These are phyloP conservation scores for Nothocercus nigrocapillus DNA, from an alignment of 2,113 vertebrate genomes.

Conservation along the genomic window DNA sequence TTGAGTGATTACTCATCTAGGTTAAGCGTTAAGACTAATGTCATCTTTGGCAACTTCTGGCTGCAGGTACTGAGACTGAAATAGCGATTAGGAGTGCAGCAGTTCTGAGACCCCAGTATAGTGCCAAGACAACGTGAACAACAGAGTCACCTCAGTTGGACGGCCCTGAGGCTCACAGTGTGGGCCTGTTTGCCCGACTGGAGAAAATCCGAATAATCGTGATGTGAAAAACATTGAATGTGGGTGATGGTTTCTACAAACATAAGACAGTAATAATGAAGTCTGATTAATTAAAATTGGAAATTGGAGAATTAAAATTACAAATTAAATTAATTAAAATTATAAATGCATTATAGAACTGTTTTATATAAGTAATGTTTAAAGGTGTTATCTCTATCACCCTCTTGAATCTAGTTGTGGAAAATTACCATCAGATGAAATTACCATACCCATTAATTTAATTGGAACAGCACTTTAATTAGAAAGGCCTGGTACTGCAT, in stretches of 20 bases:
- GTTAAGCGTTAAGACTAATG: background rate
- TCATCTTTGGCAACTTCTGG: background rate
- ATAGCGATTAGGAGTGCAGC: background rate
- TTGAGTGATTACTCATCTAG: background rate
- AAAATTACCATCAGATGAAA: constrained; percentile 18
- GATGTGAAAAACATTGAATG: background rate
- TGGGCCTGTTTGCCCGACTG: background rate
- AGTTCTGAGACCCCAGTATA: background rate
- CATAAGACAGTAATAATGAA: background rate
- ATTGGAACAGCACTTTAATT: constrained; percentile 29
- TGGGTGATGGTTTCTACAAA: background rate
- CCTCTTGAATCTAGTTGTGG: background rate
- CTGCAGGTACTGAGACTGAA: background rate
- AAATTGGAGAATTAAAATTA: background rate
- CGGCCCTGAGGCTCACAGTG: background rate
- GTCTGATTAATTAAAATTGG: background rate
- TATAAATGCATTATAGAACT: background rate
- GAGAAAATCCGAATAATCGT: background rate
- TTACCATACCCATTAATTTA: background rate
- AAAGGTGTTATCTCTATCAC: background rate
- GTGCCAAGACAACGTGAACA: background rate
- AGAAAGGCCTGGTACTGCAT: constrained; percentile 13
- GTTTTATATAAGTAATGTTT: background rate
- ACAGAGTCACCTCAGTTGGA: background rate
- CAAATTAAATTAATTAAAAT: too few relatives aligned